Percentiles rank a stretch among this genome's conserved stretches.
phyloP scores from a whole-genome alignment of 2,888 invertebrate species.

The Epiperipatus broadwayi region DNA sequence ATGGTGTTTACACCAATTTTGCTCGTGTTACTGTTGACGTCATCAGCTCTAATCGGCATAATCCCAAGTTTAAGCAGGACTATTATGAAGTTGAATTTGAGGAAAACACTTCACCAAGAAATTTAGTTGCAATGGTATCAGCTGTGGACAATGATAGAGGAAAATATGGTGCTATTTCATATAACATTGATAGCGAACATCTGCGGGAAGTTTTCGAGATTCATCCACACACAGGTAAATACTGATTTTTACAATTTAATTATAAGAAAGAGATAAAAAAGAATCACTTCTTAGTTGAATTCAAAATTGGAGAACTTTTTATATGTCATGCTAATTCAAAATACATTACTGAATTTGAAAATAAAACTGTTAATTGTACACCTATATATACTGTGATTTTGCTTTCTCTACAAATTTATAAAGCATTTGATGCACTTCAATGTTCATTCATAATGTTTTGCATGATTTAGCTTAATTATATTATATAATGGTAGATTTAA shows the following conservation, averaged over 20 bases:
- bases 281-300: too few relatives aligned
- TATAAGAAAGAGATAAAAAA: not conserved
- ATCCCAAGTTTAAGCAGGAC: constrained; percentile 56
- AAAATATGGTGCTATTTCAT: constrained; percentile 43
- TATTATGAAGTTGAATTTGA: constrained; percentile 54
- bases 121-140: constrained; percentile 50
- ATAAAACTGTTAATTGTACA: too few relatives aligned
- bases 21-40: constrained; percentile 33
- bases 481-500: too few relatives aligned
- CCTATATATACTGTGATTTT: too few relatives aligned
- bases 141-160: constrained; percentile 67
- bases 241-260: not conserved
- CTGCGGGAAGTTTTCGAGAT: constrained; percentile 28
- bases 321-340: too few relatives aligned
- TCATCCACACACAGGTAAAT: constrained; percentile 31
- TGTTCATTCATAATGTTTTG: too few relatives aligned
- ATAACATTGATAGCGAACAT: constrained; percentile 26
- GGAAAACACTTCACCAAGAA: constrained; percentile 60
- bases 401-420: too few relatives aligned
- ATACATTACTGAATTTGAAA: too few relatives aligned
- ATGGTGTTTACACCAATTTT: constrained; percentile 81
- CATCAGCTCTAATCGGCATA: constrained; percentile 44
- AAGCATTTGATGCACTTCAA: too few relatives aligned
- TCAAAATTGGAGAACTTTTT: too few relatives aligned
- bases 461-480: too few relatives aligned